Base-by-base conservation (phyloP, 2,888 invertebrate genomes). In the Acleris sparsana region DNA sequence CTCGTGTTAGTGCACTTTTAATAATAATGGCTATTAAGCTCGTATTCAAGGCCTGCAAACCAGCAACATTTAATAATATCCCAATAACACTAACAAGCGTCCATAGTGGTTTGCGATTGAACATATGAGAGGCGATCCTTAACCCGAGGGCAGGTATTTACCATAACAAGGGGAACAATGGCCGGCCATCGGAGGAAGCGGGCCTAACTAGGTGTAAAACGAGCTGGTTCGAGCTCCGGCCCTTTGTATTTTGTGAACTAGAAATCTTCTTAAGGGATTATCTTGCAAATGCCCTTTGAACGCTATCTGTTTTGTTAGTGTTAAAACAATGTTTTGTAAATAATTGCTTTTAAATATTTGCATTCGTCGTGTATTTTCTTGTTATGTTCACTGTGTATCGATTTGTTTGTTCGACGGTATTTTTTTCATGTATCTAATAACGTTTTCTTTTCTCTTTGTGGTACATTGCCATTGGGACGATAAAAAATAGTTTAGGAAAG, bases 121-220 rank as follows among this genome's bases (percentile, higher is more conserved):
- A 73, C 71, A 70, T 62, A 71, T 67, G 69, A 67, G 64, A 64
- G 62, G 69, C 73, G 68, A 72, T 76, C 74, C 73, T 75, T 73
- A 72, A 79, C 84, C 79, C 71, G 72, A 74, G 79, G 84, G 81
- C 81, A 80, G 73, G 80, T 82, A 85, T 86, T 89, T 87, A 87
- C 84, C 86, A 88, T 90, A 89, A 89, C 89, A 89, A 89, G 88
- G 80, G 77, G 71, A 74, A 73, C 75, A 74, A 77, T 74, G 71
- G 65, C 66, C 62, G 56, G 68, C 65, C 69, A 56, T 63, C 62
- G 71, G 72, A 68, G 70, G 79, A 79, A 80, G 79, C 75, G 80
- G 75, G 82, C 80, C 78, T 85, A 87, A 89, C 88, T 84, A 87
- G 82, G 87, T 88, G 88, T 88, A 85, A 86, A 88, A 84, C 83